A percentile compares a stretch with the other conserved stretches of the same genome.
Evolutionary conservation across 2,888 invertebrate species (phyloP).

Genomic region (Leucania comma): DNA sequence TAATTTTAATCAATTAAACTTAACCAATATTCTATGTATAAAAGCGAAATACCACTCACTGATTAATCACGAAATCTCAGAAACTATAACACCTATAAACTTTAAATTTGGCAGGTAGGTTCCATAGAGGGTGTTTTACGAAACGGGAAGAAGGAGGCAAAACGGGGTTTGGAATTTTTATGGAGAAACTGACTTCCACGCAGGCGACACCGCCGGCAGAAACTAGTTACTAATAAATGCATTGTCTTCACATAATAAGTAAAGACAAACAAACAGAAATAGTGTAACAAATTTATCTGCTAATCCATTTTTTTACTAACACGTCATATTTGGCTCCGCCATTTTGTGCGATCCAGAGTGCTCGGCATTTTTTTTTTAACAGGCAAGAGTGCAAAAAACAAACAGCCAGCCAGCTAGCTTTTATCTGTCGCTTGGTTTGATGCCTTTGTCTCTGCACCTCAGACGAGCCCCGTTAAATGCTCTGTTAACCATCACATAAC

Average conservation of each 20-base stretch:
- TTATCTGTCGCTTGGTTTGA: slow-evolving; percentile 72
- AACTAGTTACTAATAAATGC: neutral
- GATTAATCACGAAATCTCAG: too few species aligned
- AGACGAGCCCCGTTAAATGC: slow-evolving; percentile 65
- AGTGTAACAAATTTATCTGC: neutral
- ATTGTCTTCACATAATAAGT: neutral
- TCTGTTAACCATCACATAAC: slow-evolving; percentile 68
- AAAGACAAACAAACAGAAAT: neutral
- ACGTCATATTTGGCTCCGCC: slow-evolving; percentile 11
- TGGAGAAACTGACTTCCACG: too few species aligned
- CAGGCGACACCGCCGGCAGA: too few species aligned
- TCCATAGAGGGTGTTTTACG: too few species aligned
- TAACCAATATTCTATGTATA: too few species aligned
- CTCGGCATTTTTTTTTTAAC: slow-evolving; percentile 36
- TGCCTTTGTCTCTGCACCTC: slow-evolving; percentile 68
- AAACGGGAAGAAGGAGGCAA: too few species aligned
- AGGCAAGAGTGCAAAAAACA: slow-evolving; percentile 58
- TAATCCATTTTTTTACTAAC: slow-evolving; percentile 1
- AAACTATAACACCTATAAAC: too few species aligned
- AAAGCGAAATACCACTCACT: too few species aligned
- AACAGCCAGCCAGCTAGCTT: slow-evolving; percentile 56
- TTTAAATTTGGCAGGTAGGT: too few species aligned
- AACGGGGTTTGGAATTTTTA: too few species aligned
- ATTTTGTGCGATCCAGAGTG: slow-evolving; percentile 26
- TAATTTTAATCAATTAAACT: neutral